Percentiles rank a stretch among this genome's conserved stretches.
phyloP scores from a whole-genome alignment of 2,888 invertebrate genomes.

The Pseudeuparius sepicola region DNA sequence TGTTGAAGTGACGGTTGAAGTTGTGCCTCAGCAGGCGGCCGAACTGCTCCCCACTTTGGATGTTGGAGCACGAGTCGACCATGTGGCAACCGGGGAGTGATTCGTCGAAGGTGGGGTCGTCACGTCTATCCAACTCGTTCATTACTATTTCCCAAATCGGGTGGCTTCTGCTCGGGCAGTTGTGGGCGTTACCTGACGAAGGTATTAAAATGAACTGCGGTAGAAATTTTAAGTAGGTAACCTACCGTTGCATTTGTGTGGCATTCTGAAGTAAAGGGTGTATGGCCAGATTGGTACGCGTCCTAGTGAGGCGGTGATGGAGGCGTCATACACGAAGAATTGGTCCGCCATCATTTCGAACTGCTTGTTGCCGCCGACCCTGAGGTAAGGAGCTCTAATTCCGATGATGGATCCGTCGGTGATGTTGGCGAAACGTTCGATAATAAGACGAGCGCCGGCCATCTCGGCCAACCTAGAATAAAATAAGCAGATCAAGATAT shows the following conservation, averaged over 20 bases:
- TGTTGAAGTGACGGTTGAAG: constrained; percentile 87
- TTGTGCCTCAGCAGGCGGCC: constrained; percentile 83
- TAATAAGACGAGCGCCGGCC: constrained; percentile 81
- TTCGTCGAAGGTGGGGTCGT: constrained; percentile 89
- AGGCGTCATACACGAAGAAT: constrained; percentile 89
- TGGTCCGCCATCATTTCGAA: constrained; percentile 97
- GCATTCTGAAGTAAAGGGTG: constrained; percentile 93
- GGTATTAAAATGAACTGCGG: no score
- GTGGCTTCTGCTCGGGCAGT: constrained; percentile 83
- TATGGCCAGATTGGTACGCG: constrained; percentile 96
- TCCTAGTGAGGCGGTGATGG: constrained; percentile 80
- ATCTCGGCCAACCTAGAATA: constrained; percentile 93
- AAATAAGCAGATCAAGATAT: no score
- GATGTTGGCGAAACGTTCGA: constrained; percentile 84
- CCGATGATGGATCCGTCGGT: constrained; percentile 86
- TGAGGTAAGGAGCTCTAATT: constrained; percentile 76
- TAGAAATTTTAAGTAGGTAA: no score
- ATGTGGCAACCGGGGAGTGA: constrained; percentile 89
- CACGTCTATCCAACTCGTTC: constrained; percentile 88
- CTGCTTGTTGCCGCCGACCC: constrained; percentile 89
- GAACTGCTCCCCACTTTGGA: constrained; percentile 85
- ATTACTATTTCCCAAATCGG: constrained; percentile 96
- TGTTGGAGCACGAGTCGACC: constrained; percentile 89
- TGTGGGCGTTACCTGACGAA: constrained; percentile 86
- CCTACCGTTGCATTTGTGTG: constrained; percentile 92